Base-by-base conservation (phyloP, 2,888 invertebrate genomes). In the Glaucopsyche alexis region DNA sequence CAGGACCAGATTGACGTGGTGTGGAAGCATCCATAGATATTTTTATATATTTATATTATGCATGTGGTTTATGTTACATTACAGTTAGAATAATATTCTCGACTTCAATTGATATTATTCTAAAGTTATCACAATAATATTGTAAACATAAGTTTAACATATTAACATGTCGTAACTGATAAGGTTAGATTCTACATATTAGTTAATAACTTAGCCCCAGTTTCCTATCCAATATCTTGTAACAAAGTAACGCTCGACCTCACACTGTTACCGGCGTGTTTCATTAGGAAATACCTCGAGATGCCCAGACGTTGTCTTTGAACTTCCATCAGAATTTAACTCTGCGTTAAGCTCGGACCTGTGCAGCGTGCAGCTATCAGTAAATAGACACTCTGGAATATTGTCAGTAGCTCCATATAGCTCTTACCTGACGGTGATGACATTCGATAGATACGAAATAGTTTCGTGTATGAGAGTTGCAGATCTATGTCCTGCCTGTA, bases 221-320 rank as follows among this genome's bases (percentile, higher is more conserved):
- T 42, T 42, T 42, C 19, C 55, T 19, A 55, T 19, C n/a, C 16
- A 16, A 55, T 19, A 19, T 60, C 47, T 47, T 11, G 13, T 60
- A 60, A 60, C 13, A 13, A 60, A 29, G 29, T 60, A 16, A 13
- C 13, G 29, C 19, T 19, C 16, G 60, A 60, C 29, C 2, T 11
- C 13, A 38, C 60, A 9, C 29, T 38, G 14, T 11, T 5, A 5
- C 29, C 11, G 29, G 11, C 55, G 29, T 2, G 6, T 38, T 29
- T 29, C 60, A 60, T 60, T 60, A 29, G 60, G 29, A 60, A 60
- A 60, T 60, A 13, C 29, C 60, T 29, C 29, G 60, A 60, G 7
- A 29, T 7, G 29, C 38, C 7, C 9, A 42, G 42, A 42, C 3
- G 19, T 19, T 29, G 29, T 60, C 29, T 60, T 38, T 60, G 60